Conservation (phyloP, 2,888 invertebrate species). For the Harpalus rubripes region DNA sequence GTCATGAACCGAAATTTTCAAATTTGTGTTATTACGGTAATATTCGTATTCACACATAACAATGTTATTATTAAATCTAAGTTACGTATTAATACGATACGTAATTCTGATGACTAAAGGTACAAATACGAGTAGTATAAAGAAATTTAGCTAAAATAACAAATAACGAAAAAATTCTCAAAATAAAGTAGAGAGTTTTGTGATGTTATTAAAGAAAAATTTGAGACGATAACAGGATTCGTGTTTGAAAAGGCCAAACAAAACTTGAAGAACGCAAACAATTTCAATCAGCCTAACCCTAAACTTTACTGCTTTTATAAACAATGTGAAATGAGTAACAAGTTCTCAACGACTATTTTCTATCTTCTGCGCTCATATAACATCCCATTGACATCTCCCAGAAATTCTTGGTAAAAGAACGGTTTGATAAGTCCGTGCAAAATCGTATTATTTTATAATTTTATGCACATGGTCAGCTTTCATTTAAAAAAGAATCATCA, state of each 20-base stretch:
- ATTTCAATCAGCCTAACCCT: not conserved
- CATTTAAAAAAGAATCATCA: too few species aligned
- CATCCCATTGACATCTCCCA: not conserved
- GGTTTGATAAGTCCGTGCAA: too few species aligned
- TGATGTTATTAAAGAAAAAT: not conserved
- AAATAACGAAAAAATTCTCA: not conserved
- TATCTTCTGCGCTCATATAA: not conserved
- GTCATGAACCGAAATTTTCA: too few species aligned
- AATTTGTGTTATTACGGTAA: conserved; percentile 11
- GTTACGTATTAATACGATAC: not conserved
- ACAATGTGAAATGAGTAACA: not conserved
- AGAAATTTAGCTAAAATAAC: not conserved
- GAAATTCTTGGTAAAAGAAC: not conserved
- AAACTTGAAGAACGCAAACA: not conserved
- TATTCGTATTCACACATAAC: not conserved
- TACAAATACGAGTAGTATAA: not conserved
- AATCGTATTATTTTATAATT: too few species aligned
- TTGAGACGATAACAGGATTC: not conserved
- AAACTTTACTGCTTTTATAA: not conserved
- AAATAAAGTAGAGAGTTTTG: too few species aligned
- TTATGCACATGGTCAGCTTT: too few species aligned
- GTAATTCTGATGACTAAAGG: not conserved
- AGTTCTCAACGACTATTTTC: not conserved
- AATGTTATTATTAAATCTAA: not conserved
- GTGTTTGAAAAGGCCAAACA: not conserved